A percentile compares a stretch with the other conserved stretches of the same genome.
These are phyloP conservation scores for Mycalesis mineus DNA, from an alignment of 2,888 invertebrate genomes.

Conservation along the genomic window DNA sequence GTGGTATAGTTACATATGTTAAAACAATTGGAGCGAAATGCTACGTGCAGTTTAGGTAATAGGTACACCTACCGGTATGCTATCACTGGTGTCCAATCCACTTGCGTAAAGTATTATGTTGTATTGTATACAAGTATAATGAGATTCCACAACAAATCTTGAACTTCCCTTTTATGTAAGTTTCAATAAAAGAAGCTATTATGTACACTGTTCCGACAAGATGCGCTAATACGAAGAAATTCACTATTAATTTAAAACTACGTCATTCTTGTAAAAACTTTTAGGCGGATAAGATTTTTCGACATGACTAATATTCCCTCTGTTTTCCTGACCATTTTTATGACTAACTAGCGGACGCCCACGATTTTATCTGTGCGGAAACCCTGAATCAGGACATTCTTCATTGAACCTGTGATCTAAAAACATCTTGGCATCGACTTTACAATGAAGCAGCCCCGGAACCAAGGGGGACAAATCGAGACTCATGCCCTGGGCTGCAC, in stretches of 20 bases:
- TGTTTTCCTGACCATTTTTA: too few relatives aligned
- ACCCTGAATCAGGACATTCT: too few relatives aligned
- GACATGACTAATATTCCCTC: too few relatives aligned
- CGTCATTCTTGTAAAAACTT: neutral
- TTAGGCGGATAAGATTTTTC: too few relatives aligned
- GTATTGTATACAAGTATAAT: neutral
- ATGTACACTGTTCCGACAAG: neutral
- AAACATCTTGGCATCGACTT: too few relatives aligned
- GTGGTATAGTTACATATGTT: neutral
- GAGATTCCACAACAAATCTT: neutral
- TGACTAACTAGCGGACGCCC: too few relatives aligned
- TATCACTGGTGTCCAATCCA: slow-evolving; percentile 33
- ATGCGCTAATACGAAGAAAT: neutral
- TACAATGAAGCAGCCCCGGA: too few relatives aligned
- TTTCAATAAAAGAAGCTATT: neutral
- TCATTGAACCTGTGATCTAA: too few relatives aligned
- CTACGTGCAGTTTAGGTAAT: slow-evolving; percentile 16
- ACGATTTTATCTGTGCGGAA: too few relatives aligned
- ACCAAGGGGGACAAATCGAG: too few relatives aligned
- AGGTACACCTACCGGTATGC: slow-evolving; percentile 19
- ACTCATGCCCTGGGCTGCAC: too few relatives aligned
- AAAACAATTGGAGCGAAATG: slow-evolving; percentile 1
- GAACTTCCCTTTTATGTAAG: neutral
- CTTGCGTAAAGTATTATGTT: slow-evolving; percentile 31
- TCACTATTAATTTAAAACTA: neutral